phyloP scores from a whole-genome alignment of 2,888 invertebrate species.

The Drosophila fulvimacula region DNA sequence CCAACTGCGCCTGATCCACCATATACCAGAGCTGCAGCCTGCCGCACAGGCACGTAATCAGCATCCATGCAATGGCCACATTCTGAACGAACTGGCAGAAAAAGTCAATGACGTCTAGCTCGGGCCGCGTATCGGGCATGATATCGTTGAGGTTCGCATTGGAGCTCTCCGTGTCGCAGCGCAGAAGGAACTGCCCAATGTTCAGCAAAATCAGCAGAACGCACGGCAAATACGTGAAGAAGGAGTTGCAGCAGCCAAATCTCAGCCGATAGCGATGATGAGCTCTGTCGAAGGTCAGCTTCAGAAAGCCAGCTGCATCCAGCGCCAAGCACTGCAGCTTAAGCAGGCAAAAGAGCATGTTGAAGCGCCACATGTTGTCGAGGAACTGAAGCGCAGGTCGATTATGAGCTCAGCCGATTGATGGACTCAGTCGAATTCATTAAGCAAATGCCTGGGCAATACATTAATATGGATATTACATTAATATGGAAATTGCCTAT shows the following conservation, averaged over 20 bases:
- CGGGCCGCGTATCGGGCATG: background rate
- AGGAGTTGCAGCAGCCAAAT: background rate
- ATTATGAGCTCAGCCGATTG: background rate
- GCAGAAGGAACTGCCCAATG: accelerated
- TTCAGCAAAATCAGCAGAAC: constrained; percentile 4
- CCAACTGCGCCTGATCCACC: constrained; percentile 41
- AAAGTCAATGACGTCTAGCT: constrained; percentile 1
- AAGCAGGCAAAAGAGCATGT: constrained; percentile 31
- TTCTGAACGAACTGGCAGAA: background rate
- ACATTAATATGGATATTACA: constrained; percentile 60
- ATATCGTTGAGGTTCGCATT: background rate
- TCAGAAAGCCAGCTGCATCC: constrained; percentile 35
- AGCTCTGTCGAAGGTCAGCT: constrained; percentile 30
- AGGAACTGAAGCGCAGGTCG: constrained; percentile 40
- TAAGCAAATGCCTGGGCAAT: constrained; percentile 56
- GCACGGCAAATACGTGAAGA: background rate
- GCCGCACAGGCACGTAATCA: constrained; percentile 14
- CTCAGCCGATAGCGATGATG: constrained; percentile 17
- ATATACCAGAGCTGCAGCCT: constrained; percentile 31
- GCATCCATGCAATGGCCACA: background rate
- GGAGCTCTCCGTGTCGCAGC: background rate
- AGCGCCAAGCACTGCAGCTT: constrained; percentile 26
- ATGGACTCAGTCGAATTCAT: constrained; percentile 47
- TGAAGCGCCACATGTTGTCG: constrained; percentile 42
- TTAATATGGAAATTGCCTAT: constrained; percentile 52